Base-by-base conservation (phyloP, 2,888 invertebrate species). In the Uropetala carovei region DNA sequence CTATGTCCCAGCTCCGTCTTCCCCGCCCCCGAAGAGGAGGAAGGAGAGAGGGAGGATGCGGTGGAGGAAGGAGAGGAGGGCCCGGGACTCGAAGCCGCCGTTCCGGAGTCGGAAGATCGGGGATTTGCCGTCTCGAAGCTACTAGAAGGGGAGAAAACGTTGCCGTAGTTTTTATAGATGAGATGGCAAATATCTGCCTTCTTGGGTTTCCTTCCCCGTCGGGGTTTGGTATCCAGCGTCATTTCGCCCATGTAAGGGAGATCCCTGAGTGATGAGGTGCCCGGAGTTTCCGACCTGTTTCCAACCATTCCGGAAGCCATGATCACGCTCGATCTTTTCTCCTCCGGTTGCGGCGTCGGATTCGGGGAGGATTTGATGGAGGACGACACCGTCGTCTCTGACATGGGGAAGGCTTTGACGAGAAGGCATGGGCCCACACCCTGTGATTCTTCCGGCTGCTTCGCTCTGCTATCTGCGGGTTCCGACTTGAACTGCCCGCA, bases 161-260 rank as follows among this genome's bases (percentile, higher is more conserved):
- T 98, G 5, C 98, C 98, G 94, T 98, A 98, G 94, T 98, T 98
- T 94, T 98, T 98, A 94, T 98, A 98, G 93, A 98, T 98, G 83
- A 98, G 95, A 94, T 98, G 98, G 93, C 98, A 98, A 93, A 98
- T 98, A 94, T 98, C 98, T 0, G 98, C 98, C 95, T 98, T 98
- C 94, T 98, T 98, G 0, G 98, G 98, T 94, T 98, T 98, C 27
- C 98, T 96, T 0, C 98, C 98, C 93, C 98, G 96, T 68, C 98
- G 95, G 0, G 98, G 98, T 94, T 98, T 98, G 18, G 97, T 97
- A 95, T 98, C 98, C 92, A 98, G 95, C 0, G 98, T 98, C 96
- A 98, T 98, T 94, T 98, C 98, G 0, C 98, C 98, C 98, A 98
- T 98, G 95, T 98, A 98, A 0, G 98, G 98, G 85, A 98, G 95